Evolutionary conservation across 2,797 vertebrate species (phyloP).

Genomic region (Hydrocynus forskahlii): DNA sequence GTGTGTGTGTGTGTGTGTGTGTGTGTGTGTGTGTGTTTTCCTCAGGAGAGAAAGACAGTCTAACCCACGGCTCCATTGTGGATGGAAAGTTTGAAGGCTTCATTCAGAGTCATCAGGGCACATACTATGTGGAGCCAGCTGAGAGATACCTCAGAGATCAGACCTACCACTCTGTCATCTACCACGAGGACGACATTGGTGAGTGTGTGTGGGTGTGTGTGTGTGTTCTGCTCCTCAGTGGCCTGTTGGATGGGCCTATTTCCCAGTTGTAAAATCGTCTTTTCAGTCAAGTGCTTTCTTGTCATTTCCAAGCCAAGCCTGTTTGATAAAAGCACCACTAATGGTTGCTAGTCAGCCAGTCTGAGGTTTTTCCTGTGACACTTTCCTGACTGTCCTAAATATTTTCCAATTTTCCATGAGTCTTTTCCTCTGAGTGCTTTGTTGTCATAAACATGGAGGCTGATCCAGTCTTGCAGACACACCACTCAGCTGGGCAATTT

Average conservation of each 20-base stretch:
- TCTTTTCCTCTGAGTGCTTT: too few species aligned
- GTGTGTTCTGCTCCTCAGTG: not conserved
- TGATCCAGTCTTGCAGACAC: too few species aligned
- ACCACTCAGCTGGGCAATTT: too few species aligned
- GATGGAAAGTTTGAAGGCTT: constrained; percentile 97
- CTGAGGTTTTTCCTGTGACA: too few species aligned
- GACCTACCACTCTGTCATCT: constrained; percentile 95
- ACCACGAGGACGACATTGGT: constrained; percentile 97
- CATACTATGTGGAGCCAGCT: constrained; percentile 93
- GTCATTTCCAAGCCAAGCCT: not conserved
- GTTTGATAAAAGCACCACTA: too few species aligned
- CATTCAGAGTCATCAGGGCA: constrained; percentile 89
- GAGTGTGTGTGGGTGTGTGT: constrained; percentile 67
- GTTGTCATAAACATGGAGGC: not conserved
- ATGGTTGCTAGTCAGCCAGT: too few species aligned
- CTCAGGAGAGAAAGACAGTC: constrained; percentile 89
- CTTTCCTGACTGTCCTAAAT: too few species aligned
- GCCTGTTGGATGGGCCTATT: too few species aligned
- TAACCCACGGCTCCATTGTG: constrained; percentile 92
- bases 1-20: too few species aligned
- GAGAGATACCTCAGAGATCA: constrained; percentile 90
- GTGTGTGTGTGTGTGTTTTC: constrained; percentile 44
- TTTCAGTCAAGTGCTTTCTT: not conserved
- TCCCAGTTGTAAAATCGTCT: too few species aligned
- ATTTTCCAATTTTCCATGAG: too few species aligned